Base-by-base conservation (phyloP, 2,113 vertebrate genomes). In the Aplodontia rufa region DNA sequence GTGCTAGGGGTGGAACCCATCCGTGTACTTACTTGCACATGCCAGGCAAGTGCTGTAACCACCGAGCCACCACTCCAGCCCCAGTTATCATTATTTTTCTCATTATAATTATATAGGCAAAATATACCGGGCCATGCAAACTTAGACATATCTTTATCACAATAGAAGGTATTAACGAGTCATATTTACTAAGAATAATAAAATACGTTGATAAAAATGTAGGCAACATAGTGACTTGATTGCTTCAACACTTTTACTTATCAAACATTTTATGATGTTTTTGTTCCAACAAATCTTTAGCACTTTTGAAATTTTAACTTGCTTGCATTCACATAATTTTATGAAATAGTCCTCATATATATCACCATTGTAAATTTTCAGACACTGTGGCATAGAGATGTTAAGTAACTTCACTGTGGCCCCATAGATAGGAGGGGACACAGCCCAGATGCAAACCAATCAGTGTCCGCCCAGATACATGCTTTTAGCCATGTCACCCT, bases 11-110 rank as follows among this genome's bases (percentile, higher is more conserved):
- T n/a, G n/a, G n/a, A n/a, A n/a, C n/a, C n/a, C n/a, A n/a, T n/a
- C n/a, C n/a, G n/a, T n/a, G n/a, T n/a, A n/a, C n/a, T n/a, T n/a
- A n/a, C n/a, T n/a, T n/a, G n/a, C n/a, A n/a, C n/a, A n/a, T n/a
- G n/a, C n/a, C n/a, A n/a, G n/a, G n/a, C n/a, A n/a, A n/a, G n/a
- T n/a, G n/a, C n/a, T n/a, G n/a, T n/a, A n/a, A n/a, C n/a, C n/a
- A n/a, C n/a, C n/a, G n/a, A n/a, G n/a, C n/a, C n/a, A n/a, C n/a
- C n/a, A n/a, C n/a, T n/a, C n/a, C n/a, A n/a, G n/a, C n/a, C n/a
- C n/a, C n/a, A n/a, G n/a, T 76, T 66, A 74, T 64, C 28, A 91
- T 91, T 80, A 64, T 40, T 79, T 78, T 93, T 58, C 60, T 84
- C 66, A 78, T 40, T 12, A 22, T 79, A 47, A 69, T 47, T 30